These are phyloP conservation scores for Brachypodius melanocephalos DNA, from an alignment of 2,113 vertebrate genomes.

Conservation along the genomic window DNA sequence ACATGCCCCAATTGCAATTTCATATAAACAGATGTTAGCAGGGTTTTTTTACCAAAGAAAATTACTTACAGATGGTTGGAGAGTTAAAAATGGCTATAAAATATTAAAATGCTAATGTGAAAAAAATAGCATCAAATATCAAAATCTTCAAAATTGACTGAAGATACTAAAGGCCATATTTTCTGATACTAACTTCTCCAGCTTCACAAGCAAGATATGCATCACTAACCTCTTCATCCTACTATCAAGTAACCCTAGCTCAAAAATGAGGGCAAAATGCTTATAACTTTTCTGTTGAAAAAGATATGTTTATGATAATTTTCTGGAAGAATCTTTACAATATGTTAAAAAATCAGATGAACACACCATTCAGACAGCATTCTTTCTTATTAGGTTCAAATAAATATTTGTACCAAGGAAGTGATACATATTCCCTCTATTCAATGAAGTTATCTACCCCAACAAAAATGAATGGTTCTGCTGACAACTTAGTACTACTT, in stretches of 20 bases:
- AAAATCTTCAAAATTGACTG: not conserved
- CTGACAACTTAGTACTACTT: not conserved
- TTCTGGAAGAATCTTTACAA: not conserved
- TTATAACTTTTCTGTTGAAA: not conserved
- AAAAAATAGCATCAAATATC: not conserved
- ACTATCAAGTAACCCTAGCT: not conserved
- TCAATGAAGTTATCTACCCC: not conserved
- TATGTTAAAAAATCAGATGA: not conserved
- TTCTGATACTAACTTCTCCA: not conserved
- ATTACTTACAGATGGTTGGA: slow-evolving; percentile 12
- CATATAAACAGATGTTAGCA: not conserved
- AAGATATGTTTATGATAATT: not conserved
- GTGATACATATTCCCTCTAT: not conserved
- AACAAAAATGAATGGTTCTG: not conserved
- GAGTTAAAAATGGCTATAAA: not conserved
- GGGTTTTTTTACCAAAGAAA: not conserved
- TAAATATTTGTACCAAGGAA: not conserved
- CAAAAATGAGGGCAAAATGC: not conserved
- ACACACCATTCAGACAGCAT: not conserved
- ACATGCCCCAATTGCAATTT: not conserved
- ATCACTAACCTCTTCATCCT: not conserved
- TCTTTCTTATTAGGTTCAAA: not conserved
- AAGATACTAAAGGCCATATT: not conserved
- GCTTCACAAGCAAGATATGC: not conserved
- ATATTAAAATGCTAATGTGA: not conserved